A percentile compares a stretch with the other conserved stretches of the same genome.
phyloP scores from a whole-genome alignment of 2,888 invertebrate species.

The Podotricha telesiphe region DNA sequence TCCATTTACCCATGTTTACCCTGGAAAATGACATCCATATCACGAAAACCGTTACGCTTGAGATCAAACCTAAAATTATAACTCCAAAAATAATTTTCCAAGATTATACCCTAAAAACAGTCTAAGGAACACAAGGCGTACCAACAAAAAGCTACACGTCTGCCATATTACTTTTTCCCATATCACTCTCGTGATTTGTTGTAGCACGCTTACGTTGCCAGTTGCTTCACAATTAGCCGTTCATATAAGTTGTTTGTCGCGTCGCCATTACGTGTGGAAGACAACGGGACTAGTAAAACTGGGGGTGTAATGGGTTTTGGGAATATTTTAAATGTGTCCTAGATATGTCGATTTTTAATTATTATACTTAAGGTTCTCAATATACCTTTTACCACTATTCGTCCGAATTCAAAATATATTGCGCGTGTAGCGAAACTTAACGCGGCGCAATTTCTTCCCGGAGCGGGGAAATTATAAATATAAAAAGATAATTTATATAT shows the following conservation, averaged over 20 bases:
- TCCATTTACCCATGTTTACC: no score
- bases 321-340: background rate
- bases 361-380: no score
- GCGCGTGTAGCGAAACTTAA: no score
- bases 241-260: constrained; percentile 40
- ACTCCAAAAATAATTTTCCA: constrained; percentile 3
- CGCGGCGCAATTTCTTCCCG: no score
- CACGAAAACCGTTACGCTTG: no score
- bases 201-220: constrained; percentile 27
- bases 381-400: no score
- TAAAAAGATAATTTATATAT: no score
- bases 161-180: constrained; percentile 26
- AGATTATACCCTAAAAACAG: background rate
- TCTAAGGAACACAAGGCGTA: background rate
- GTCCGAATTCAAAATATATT: no score
- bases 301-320: background rate
- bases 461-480: no score
- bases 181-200: constrained; percentile 29
- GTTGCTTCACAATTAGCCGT: constrained; percentile 38
- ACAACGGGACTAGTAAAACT: constrained; percentile 26
- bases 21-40: no score
- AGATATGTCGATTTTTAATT: no score
- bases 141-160: constrained; percentile 11
- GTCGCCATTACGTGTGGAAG: constrained; percentile 38
- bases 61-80: background rate